phyloP scores from a whole-genome alignment of 2,113 vertebrate species.

The Anser brachyrhynchus region DNA sequence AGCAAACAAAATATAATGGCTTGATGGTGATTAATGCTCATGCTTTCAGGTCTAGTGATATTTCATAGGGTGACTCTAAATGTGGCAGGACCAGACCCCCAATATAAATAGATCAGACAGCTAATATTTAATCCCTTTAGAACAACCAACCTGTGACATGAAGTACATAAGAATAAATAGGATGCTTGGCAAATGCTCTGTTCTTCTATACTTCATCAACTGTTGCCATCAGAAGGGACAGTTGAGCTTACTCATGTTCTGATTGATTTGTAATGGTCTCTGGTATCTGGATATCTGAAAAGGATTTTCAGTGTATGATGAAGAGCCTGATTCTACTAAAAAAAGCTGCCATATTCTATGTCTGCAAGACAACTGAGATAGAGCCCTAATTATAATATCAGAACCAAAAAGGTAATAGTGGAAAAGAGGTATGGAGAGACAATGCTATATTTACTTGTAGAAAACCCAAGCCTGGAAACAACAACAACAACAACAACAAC shows the following conservation, averaged over 20 bases:
- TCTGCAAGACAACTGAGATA: not conserved
- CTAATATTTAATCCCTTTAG: not conserved
- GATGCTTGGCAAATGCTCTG: not conserved
- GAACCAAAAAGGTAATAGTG: not conserved
- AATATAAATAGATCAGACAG: not conserved
- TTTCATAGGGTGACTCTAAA: not conserved
- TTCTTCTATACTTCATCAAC: not conserved
- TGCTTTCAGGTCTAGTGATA: not conserved
- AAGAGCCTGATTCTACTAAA: not conserved
- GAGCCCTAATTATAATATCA: not conserved
- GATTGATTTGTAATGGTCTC: not conserved
- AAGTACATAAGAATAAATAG: not conserved
- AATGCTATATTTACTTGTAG: not conserved
- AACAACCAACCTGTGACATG: not conserved
- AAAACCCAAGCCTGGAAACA: not conserved
- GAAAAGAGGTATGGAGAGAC: not conserved
- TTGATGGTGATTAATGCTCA: not conserved
- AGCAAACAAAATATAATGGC: not conserved
- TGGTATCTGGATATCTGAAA: not conserved
- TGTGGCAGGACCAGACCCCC: not conserved
- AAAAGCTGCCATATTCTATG: not conserved
- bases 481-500: not conserved
- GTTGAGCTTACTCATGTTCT: not conserved
- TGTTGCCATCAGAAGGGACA: not conserved
- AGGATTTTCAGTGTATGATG: not conserved